These are phyloP conservation scores for Andrena flavipes DNA, from an alignment of 2,888 invertebrate genomes.

Conservation along the genomic window DNA sequence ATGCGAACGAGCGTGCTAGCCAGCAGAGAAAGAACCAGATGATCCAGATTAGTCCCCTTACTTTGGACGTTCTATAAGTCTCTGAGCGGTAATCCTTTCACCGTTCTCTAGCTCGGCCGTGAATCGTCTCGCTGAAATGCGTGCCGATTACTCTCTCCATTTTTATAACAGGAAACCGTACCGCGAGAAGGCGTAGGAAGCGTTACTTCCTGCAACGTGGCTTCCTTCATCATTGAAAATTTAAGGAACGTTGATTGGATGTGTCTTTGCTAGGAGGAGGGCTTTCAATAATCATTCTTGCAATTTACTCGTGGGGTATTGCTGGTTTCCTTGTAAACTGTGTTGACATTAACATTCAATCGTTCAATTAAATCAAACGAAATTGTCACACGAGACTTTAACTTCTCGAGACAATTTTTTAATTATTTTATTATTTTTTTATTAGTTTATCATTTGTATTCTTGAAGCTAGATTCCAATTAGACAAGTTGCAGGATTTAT, in stretches of 20 bases:
- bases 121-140: slow-evolving; percentile 34
- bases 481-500: not conserved
- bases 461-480: not conserved
- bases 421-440: not conserved
- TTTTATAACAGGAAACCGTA: slow-evolving; percentile 54
- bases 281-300: too few relatives aligned
- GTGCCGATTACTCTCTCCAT: slow-evolving; percentile 50
- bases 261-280: too few relatives aligned
- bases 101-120: slow-evolving; percentile 54
- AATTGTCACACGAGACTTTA: too few relatives aligned
- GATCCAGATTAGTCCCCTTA: slow-evolving; percentile 68
- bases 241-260: too few relatives aligned
- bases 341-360: too few relatives aligned
- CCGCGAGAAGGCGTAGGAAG: slow-evolving; percentile 8
- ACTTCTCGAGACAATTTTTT: too few relatives aligned
- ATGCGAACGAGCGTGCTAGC: slow-evolving; percentile 7
- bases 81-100: slow-evolving; percentile 68
- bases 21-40: slow-evolving; percentile 46
- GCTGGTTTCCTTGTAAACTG: too few relatives aligned
- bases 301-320: too few relatives aligned
- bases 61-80: slow-evolving; percentile 48
- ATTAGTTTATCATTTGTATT: not conserved
- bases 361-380: too few relatives aligned
- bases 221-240: not conserved
- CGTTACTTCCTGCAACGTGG: slow-evolving; percentile 34